Evolutionary conservation across 2,888 invertebrate genomes (phyloP).

Genomic region (Drosophila antonietae): DNA sequence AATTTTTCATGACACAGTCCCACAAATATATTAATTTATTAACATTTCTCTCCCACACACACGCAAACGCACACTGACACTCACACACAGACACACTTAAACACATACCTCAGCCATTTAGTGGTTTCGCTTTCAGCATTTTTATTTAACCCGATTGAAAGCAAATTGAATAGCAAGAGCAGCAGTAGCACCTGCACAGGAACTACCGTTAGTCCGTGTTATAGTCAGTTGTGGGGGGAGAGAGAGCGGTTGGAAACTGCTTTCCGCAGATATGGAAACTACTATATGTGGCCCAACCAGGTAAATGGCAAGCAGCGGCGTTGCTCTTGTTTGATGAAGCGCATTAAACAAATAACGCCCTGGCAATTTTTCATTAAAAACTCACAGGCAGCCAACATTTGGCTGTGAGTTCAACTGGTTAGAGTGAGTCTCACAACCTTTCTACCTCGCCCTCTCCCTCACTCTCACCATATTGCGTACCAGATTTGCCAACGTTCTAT

Average conservation of each 20-base stretch:
- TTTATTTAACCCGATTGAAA: slow-evolving; percentile 62
- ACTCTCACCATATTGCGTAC: slow-evolving; percentile 27
- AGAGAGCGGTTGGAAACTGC: neutral
- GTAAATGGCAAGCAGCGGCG: slow-evolving; percentile 26
- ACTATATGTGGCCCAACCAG: slow-evolving; percentile 18
- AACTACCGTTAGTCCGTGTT: slow-evolving; percentile 3
- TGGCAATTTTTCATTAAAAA: slow-evolving; percentile 67
- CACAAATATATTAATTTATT: slow-evolving; percentile 57
- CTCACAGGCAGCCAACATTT: slow-evolving; percentile 38
- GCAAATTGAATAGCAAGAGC: slow-evolving; percentile 56
- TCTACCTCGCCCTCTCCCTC: neutral
- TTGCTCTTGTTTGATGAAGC: slow-evolving; percentile 56
- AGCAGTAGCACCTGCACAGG: slow-evolving; percentile 36
- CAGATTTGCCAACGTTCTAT: slow-evolving; percentile 15
- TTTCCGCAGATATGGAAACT: slow-evolving; percentile 13
- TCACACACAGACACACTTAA: neutral
- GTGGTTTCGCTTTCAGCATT: slow-evolving; percentile 57
- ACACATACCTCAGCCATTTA: slow-evolving; percentile 9
- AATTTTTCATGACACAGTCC: slow-evolving; percentile 42
- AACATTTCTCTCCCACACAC: slow-evolving; percentile 23
- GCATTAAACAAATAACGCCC: slow-evolving; percentile 72
- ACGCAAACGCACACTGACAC: neutral
- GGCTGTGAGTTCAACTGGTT: no score
- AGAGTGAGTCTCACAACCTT: neutral
- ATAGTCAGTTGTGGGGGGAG: neutral